Evolutionary conservation across 2,797 vertebrate genomes (phyloP), one percentile per base, ranked within the genome.

Genomic region (Scomberomorus guttatus): DNA sequence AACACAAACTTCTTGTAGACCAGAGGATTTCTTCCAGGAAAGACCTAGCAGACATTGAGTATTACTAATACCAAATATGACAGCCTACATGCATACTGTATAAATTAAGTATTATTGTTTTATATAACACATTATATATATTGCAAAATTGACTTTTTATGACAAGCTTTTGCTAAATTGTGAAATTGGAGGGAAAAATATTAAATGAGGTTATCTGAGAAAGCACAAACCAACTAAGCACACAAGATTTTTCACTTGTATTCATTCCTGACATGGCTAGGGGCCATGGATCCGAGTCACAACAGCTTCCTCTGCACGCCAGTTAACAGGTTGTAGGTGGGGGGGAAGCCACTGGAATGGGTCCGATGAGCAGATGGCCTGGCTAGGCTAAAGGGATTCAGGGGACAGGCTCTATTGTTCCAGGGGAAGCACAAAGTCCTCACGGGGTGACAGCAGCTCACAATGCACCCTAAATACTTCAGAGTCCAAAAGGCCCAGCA

Each of bases 261-360:
- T 72, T 76, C 25, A 77, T 56, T 74, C 59, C 64, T 82, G 69
- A 27, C 39, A 13, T 57, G 77, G 62, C 83, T 1, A 3, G 50
- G 27, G 60, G 69, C 18, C 37, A 22, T 70, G 46, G 12, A 51
- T 70, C 52, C 58, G 72, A 82, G 73, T 54, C 64, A 11, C 64
- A 58, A 4, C 37, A 54, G 66, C 18, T 80, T 78, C 54, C 65
- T 60, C 60, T 59, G 71, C 68, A 29, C 17, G 46, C 46, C 25
- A 72, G 85, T 59, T 90, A 94, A 95, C 94, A 95, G 94, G 94
- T 95, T 94, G 93, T 84, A 91, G 87, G 85, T 92, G 85, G 90
- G 88, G 90, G 88, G 89, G 80, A 70, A 77, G 90, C 86, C 84
- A 65, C 81, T 77, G 88, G 88, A 93, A 90, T 91, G 85, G 84